phyloP scores from a whole-genome alignment of 2,797 vertebrate genomes.

The Macroramphosus scolopax region DNA sequence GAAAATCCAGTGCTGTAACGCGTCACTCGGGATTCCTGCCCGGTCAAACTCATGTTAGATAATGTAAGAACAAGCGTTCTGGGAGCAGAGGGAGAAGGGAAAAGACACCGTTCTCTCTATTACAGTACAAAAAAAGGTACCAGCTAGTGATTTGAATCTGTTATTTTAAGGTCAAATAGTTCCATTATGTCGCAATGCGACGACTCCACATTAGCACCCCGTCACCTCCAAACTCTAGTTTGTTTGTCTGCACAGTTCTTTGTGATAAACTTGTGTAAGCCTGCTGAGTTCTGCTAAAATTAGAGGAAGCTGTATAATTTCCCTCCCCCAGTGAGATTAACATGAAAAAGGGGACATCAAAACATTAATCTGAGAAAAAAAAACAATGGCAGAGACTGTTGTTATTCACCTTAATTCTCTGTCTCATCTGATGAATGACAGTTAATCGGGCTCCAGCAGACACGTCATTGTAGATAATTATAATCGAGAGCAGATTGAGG shows the following conservation, averaged over 20 bases:
- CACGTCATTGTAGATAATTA: constrained; percentile 48
- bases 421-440: constrained; percentile 23
- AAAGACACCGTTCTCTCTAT: too few species aligned
- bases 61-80: too few species aligned
- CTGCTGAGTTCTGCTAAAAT: constrained; percentile 43
- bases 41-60: too few species aligned
- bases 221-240: constrained; percentile 12
- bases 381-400: constrained; percentile 4
- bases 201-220: constrained; percentile 1
- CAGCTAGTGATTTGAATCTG: too few species aligned
- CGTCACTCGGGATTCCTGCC: too few species aligned
- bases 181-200: too few species aligned
- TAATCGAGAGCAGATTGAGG: constrained; percentile 30
- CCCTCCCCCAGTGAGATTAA: constrained; percentile 13
- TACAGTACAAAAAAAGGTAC: too few species aligned
- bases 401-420: constrained; percentile 24
- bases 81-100: too few species aligned
- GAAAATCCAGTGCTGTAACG: too few species aligned
- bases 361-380: constrained; percentile 33
- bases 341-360: constrained; percentile 20
- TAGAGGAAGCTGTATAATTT: constrained; percentile 39
- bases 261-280: constrained; percentile 49
- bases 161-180: too few species aligned
- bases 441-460: constrained; percentile 25
- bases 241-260: constrained; percentile 24